Conservation (phyloP, 2,888 invertebrate genomes). For the Parochlus steinenii region DNA sequence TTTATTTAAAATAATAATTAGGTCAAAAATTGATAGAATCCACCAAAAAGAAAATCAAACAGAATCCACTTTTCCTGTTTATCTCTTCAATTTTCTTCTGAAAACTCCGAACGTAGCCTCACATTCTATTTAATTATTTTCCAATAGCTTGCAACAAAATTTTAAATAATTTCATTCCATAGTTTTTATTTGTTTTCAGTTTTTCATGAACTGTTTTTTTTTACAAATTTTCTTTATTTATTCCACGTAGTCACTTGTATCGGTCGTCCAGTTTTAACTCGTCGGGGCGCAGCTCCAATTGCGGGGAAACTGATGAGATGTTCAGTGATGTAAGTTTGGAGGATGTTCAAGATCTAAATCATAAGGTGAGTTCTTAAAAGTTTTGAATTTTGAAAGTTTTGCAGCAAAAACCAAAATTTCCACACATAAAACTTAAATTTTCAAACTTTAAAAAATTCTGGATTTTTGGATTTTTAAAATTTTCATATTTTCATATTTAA, state of each 20-base stretch:
- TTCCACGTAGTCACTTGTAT: constrained; percentile 60
- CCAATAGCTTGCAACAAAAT: too few species aligned
- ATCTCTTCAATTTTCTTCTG: too few species aligned
- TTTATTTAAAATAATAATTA: too few species aligned
- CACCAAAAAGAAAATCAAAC: too few species aligned
- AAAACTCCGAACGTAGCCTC: too few species aligned
- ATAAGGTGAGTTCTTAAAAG: constrained; percentile 49
- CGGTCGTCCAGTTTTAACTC: constrained; percentile 88
- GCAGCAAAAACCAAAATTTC: constrained; percentile 15
- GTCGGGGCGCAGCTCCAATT: constrained; percentile 78
- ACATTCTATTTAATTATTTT: too few species aligned
- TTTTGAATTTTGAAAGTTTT: background rate
- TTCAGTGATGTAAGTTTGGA: constrained; percentile 87
- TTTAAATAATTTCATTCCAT: too few species aligned
- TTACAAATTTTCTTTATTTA: constrained; percentile 3
- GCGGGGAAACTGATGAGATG: constrained; percentile 87
- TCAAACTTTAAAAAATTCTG: background rate
- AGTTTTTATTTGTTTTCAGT: too few species aligned
- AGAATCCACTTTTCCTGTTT: too few species aligned
- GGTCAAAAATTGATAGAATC: too few species aligned
- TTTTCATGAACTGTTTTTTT: background rate
- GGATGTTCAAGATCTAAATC: constrained; percentile 85
- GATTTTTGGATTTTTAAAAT: constrained; percentile 7
- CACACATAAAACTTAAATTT: background rate
- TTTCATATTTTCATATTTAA: constrained; percentile 13